phyloP scores from a whole-genome alignment of 2,797 vertebrate genomes.

The Okamejei kenojei region DNA sequence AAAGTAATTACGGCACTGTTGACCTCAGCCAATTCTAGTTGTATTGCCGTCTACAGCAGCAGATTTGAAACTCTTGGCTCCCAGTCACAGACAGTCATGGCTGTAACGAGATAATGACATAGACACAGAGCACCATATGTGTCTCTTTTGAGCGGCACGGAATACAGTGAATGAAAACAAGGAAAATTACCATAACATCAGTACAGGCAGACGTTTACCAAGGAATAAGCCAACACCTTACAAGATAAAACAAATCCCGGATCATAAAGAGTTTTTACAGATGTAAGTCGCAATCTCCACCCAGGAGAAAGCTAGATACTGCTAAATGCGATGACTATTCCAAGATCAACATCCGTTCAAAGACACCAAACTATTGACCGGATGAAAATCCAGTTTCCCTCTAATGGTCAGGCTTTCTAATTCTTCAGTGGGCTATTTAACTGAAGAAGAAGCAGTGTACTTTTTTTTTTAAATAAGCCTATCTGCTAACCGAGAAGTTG shows the following conservation, averaged over 20 bases:
- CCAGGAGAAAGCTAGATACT: slow-evolving; percentile 61
- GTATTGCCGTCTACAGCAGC: slow-evolving; percentile 91
- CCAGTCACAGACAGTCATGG: slow-evolving; percentile 82
- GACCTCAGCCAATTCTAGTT: slow-evolving; percentile 99
- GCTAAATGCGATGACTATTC: slow-evolving; percentile 60
- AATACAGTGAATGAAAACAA: slow-evolving; percentile 72
- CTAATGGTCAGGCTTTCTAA: slow-evolving; percentile 66
- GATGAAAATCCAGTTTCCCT: slow-evolving; percentile 70
- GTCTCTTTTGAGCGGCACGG: slow-evolving; percentile 78
- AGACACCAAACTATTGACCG: slow-evolving; percentile 76
- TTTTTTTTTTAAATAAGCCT: slow-evolving; percentile 59
- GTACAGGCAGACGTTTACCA: slow-evolving; percentile 65
- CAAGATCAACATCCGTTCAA: slow-evolving; percentile 65
- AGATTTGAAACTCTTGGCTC: slow-evolving; percentile 66
- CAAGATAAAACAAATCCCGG: neutral
- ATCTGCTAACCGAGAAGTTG: slow-evolving; percentile 59
- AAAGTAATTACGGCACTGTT: slow-evolving; percentile 99
- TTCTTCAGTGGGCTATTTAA: slow-evolving; percentile 67
- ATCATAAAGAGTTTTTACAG: slow-evolving; percentile 45
- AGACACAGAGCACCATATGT: slow-evolving; percentile 99
- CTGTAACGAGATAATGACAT: slow-evolving; percentile 99
- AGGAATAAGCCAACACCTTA: slow-evolving; percentile 52
- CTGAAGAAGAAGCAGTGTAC: slow-evolving; percentile 56
- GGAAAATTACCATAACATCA: slow-evolving; percentile 69
- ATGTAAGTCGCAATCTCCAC: slow-evolving; percentile 58